phyloP scores from a whole-genome alignment of 2,113 vertebrate genomes.

The Propithecus coquereli region DNA sequence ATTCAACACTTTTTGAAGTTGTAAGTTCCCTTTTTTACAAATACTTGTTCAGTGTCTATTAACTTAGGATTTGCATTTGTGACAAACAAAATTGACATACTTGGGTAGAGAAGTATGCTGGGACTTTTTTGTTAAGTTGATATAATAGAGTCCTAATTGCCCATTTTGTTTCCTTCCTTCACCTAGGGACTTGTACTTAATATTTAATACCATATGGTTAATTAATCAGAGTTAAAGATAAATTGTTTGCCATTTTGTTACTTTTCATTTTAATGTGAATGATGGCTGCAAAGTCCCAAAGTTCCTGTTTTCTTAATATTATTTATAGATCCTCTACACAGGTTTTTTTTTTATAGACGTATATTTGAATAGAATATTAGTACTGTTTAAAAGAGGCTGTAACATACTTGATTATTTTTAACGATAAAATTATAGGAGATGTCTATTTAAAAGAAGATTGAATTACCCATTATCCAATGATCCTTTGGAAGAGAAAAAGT shows the following conservation, averaged over 20 bases:
- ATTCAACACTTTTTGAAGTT: neutral
- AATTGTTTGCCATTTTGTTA: constrained; percentile 23
- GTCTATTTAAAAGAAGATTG: neutral
- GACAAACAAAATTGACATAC: neutral
- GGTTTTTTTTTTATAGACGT: neutral
- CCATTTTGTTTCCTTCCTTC: neutral
- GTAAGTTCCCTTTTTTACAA: neutral
- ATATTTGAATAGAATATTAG: constrained; percentile 24
- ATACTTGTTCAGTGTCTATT: neutral
- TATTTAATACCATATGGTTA: neutral
- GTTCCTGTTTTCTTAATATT: constrained; percentile 26
- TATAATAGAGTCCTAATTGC: neutral
- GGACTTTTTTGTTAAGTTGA: neutral
- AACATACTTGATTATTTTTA: constrained; percentile 36
- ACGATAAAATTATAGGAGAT: neutral
- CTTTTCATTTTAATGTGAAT: neutral
- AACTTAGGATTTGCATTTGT: neutral
- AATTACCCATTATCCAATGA: neutral
- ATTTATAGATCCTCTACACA: neutral
- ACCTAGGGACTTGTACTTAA: neutral
- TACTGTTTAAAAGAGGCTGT: neutral
- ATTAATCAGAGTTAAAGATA: constrained; percentile 44
- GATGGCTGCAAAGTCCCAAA: neutral
- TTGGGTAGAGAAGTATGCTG: neutral
- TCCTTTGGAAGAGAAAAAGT: neutral